phyloP scores from a whole-genome alignment of 1,140 invertebrate genomes.

The Helicoverpa zea region DNA sequence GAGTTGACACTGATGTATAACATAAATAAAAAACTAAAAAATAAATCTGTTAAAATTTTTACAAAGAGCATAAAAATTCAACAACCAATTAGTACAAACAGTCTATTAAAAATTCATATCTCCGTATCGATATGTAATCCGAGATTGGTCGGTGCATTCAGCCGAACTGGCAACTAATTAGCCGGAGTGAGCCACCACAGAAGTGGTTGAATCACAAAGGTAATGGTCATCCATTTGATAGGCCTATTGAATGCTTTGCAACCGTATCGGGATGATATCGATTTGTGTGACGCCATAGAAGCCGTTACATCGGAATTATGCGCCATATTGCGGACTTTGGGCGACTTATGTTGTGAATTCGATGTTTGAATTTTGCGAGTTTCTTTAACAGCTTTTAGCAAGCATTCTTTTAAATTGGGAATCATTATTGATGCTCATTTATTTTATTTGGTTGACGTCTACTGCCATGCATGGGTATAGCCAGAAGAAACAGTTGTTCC shows the following conservation, averaged over 20 bases:
- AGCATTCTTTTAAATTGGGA: no score
- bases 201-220: conserved; percentile 55
- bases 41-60: no score
- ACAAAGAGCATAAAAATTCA: not conserved
- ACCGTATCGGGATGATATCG: conserved; percentile 21
- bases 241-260: conserved; percentile 46
- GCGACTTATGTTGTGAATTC: not conserved
- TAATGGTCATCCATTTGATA: conserved; percentile 55
- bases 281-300: conserved; percentile 13
- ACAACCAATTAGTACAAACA: not conserved
- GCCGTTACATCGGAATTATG: not conserved
- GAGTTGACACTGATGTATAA: no score
- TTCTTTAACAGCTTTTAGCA: no score
- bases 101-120: not conserved
- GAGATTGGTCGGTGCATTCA: conserved; percentile 53
- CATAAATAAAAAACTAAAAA: no score
- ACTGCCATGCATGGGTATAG: no score
- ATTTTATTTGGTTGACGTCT: no score
- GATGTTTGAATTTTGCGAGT: not conserved
- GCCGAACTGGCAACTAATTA: conserved; percentile 55
- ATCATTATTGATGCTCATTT: no score
- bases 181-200: conserved; percentile 46
- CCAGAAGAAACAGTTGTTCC: no score
- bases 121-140: conserved; percentile 41
- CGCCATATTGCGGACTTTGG: not conserved